These are phyloP conservation scores for Bucorvus abyssinicus DNA, from an alignment of 2,797 vertebrate species.

Conservation along the genomic window DNA sequence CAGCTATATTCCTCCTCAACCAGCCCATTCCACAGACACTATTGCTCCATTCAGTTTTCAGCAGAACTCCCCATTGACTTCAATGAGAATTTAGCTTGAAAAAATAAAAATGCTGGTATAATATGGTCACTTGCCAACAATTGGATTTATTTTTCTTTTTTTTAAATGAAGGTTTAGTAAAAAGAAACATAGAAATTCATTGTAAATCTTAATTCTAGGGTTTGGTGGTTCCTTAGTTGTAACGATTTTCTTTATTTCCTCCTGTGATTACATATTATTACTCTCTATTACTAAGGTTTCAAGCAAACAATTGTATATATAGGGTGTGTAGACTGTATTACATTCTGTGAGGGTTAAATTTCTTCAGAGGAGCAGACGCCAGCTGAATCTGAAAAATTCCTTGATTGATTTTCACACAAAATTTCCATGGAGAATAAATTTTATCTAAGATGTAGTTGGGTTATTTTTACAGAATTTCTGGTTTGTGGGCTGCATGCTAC, in stretches of 20 bases:
- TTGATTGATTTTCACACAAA: slow-evolving; percentile 5
- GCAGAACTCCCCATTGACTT: background rate
- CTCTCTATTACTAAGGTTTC: background rate
- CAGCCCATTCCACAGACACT: background rate
- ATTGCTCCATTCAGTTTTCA: background rate
- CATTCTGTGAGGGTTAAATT: background rate
- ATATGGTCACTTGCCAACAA: background rate
- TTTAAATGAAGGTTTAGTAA: background rate
- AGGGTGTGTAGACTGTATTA: background rate
- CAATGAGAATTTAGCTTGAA: background rate
- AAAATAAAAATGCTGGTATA: background rate
- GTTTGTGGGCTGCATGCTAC: background rate
- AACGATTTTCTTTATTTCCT: background rate
- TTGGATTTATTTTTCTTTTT: background rate
- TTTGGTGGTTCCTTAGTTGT: background rate
- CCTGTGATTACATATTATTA: background rate
- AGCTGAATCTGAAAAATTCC: background rate
- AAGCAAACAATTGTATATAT: background rate
- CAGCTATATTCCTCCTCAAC: background rate
- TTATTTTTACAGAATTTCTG: slow-evolving; percentile 41
- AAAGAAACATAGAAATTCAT: background rate
- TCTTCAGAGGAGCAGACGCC: background rate
- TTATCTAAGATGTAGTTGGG: background rate
- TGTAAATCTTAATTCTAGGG: background rate
- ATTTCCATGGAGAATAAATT: slow-evolving; percentile 32